phyloP scores from a whole-genome alignment of 30 jellyfish, hydroid and myxozoan genomes.

The Phacellophora camtschatica region DNA sequence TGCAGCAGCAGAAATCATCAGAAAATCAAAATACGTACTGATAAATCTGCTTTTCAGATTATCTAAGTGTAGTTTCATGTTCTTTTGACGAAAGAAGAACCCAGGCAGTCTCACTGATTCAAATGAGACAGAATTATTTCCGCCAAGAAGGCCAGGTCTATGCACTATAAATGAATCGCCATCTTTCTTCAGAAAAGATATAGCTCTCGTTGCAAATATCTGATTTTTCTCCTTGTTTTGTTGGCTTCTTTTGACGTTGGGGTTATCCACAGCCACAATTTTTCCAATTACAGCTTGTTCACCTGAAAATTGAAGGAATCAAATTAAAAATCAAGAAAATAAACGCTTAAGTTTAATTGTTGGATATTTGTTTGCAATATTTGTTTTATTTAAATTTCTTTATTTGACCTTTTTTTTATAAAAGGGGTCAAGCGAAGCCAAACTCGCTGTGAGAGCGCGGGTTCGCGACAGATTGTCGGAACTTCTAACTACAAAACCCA shows the following conservation, averaged over 20 bases:
- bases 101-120: slow-evolving; percentile 92
- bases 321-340: too few relatives aligned
- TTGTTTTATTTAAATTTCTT: too few relatives aligned
- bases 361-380: too few relatives aligned
- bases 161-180: slow-evolving; percentile 87
- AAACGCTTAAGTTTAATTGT: too few relatives aligned
- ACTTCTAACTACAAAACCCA: too few relatives aligned
- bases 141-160: slow-evolving; percentile 83
- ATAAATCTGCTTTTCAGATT: slow-evolving; percentile 48
- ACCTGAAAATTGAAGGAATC: not conserved
- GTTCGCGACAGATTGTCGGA: too few relatives aligned
- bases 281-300: slow-evolving; percentile 6
- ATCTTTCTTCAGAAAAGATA: slow-evolving; percentile 67
- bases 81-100: slow-evolving; percentile 78
- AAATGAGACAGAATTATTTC: slow-evolving; percentile 67
- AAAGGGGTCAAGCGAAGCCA: too few relatives aligned
- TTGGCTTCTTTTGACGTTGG: slow-evolving; percentile 23
- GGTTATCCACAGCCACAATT: slow-evolving; percentile 45
- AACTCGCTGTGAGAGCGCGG: too few relatives aligned
- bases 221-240: slow-evolving; percentile 23
- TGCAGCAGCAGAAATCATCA: not conserved
- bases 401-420: too few relatives aligned
- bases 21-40: slow-evolving; percentile 31
- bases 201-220: slow-evolving; percentile 82
- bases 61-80: slow-evolving; percentile 50